Evolutionary conservation across 2,797 vertebrate genomes (phyloP), one percentile per base, ranked within the genome.

Genomic region (Gymnodraco acuticeps): DNA sequence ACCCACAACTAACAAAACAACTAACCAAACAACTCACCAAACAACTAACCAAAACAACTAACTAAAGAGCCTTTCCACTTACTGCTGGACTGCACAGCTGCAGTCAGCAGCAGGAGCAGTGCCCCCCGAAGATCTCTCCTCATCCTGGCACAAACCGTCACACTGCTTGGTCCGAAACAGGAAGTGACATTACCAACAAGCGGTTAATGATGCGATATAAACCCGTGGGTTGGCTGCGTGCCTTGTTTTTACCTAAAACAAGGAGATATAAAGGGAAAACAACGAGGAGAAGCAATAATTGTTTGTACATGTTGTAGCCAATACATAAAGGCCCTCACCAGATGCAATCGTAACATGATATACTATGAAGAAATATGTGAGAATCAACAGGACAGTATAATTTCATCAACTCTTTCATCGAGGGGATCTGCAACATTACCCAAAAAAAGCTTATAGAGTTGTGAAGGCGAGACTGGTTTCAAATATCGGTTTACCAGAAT

Each of bases 171-270:
- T 72, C 45, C 69, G 61, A 63, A 66, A 77, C 58, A 69, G 48
- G 56, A 70, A 74, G 54, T 48, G 56, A 74, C 69, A 73, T 76
- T 72, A 70, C 15, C 41, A 59, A 63, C 48, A 45, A 33, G 65
- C 16, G 41, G 56, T 73, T 43, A 78, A 68, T 65, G 43, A 77
- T 46, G 55, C 31, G 33, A 19, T 16, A 43, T 52, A 45, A 80
- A 74, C 64, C n/a, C 2, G 12, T 46, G 31, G 33, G 8, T 48
- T 31, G 52, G 10, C 50, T 14, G 66, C 0, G 7, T 3, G 53
- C 38, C 42, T 53, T 94, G 92, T 94, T 93, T 89, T 78, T 17
- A 95, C 84, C 82, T 84, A 45, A 90, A 93, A 94, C 92, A 95
- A 67, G 13, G 1, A 45, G 67, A 62, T 47, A 86, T 88, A 78